A percentile compares a stretch with the other conserved stretches of the same genome.
Evolutionary conservation across 1,140 invertebrate species (phyloP).

Genomic region (Metaphire vulgaris): DNA sequence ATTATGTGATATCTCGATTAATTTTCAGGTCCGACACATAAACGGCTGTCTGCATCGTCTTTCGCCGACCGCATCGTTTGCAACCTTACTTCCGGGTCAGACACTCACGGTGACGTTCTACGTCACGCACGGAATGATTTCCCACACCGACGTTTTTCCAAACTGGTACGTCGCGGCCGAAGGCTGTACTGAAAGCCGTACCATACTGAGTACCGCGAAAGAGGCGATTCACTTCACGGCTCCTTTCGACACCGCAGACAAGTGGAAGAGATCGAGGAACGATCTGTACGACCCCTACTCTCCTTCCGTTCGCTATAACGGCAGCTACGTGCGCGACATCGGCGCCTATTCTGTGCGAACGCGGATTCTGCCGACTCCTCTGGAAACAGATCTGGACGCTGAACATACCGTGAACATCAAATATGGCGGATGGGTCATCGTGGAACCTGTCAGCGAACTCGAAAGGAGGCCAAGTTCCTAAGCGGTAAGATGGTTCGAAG

Average conservation of each 20-base stretch:
- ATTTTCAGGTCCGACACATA: constrained; percentile 34
- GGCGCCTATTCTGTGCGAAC: neutral
- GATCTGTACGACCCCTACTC: neutral
- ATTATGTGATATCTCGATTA: too few relatives aligned
- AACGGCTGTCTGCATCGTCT: constrained; percentile 39
- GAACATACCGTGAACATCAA: neutral
- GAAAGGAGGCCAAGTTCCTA: too few relatives aligned
- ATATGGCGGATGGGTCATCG: neutral
- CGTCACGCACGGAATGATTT: neutral
- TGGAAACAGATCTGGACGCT: neutral
- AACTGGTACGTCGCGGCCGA: constrained; percentile 13
- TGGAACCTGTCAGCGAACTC: neutral
- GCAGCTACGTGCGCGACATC: neutral
- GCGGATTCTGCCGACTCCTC: neutral
- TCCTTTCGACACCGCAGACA: neutral
- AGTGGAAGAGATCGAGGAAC: neutral
- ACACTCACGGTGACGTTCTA: neutral
- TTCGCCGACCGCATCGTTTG: constrained; percentile 31
- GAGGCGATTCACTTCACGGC: constrained; percentile 12
- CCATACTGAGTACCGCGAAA: constrained; percentile 1
- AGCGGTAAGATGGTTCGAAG: too few relatives aligned
- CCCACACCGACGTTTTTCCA: constrained; percentile 21
- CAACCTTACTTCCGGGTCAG: constrained; percentile 22
- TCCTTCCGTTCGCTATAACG: neutral
- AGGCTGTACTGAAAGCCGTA: neutral